These are phyloP conservation scores for Rhagium mordax DNA, from an alignment of 2,888 invertebrate genomes.

Conservation along the genomic window DNA sequence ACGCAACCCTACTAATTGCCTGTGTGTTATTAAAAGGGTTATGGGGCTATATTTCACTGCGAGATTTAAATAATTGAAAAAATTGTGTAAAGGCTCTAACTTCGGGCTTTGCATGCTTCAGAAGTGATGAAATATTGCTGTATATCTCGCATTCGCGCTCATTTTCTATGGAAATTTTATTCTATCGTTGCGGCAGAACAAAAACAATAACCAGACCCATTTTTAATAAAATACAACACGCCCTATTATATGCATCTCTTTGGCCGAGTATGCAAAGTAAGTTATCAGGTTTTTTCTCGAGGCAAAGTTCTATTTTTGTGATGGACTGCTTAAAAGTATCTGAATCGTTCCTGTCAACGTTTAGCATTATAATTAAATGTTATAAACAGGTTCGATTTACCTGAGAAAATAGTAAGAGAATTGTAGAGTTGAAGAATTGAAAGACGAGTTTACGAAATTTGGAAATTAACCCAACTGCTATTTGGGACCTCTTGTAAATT, in stretches of 20 bases:
- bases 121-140: neutral
- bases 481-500: too few relatives aligned
- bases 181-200: neutral
- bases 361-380: too few relatives aligned
- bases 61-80: neutral
- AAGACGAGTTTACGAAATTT: too few relatives aligned
- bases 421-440: too few relatives aligned
- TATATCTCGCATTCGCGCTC: neutral
- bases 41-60: neutral
- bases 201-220: neutral
- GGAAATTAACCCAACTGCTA: too few relatives aligned
- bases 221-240: neutral
- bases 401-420: too few relatives aligned
- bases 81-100: neutral
- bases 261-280: neutral
- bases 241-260: neutral
- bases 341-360: too few relatives aligned
- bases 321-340: neutral
- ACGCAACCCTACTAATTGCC: too few relatives aligned
- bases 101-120: constrained; percentile 1
- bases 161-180: constrained; percentile 13
- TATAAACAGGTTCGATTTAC: too few relatives aligned
- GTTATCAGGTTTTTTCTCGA: neutral
- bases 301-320: neutral
- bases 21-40: too few relatives aligned